phyloP scores from a whole-genome alignment of 2,797 vertebrate genomes.

The Coracias cyanogaster region DNA sequence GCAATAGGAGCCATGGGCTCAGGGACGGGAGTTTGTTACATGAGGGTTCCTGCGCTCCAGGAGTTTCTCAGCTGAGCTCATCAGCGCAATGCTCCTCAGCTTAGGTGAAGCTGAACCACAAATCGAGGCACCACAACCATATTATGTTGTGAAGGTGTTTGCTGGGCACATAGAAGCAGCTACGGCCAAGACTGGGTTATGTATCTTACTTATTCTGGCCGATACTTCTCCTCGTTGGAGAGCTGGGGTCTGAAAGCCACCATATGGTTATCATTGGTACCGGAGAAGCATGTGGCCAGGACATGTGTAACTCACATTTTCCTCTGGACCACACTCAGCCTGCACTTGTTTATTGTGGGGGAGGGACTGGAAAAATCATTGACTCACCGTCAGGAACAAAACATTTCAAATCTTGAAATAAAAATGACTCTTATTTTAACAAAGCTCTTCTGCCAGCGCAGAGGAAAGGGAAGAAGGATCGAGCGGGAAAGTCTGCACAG shows the following conservation, averaged over 20 bases:
- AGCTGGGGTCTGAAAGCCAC: not conserved
- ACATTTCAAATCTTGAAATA: not conserved
- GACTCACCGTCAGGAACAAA: conserved; percentile 43
- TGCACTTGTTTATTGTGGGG: conserved; percentile 55
- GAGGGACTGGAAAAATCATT: conserved; percentile 63
- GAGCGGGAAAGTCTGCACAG: not conserved
- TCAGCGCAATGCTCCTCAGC: not conserved
- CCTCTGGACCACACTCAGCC: conserved; percentile 61
- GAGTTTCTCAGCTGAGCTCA: not conserved
- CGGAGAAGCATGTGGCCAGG: conserved; percentile 18
- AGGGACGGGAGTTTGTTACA: not conserved
- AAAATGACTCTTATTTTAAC: not conserved
- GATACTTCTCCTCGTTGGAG: not conserved
- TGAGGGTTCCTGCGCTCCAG: fast-evolving
- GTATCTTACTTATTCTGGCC: not conserved
- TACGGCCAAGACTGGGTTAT: not conserved
- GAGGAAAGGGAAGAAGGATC: not conserved
- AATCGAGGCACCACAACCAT: fast-evolving
- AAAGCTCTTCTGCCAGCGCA: conserved; percentile 17
- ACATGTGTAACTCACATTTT: conserved; percentile 61
- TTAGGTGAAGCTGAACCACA: not conserved
- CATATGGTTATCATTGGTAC: conserved; percentile 65
- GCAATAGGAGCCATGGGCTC: not conserved
- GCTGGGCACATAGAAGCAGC: not conserved
- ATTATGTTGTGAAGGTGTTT: not conserved